Base-by-base conservation (phyloP, 2,888 invertebrate genomes). In the Philereme vetulata region DNA sequence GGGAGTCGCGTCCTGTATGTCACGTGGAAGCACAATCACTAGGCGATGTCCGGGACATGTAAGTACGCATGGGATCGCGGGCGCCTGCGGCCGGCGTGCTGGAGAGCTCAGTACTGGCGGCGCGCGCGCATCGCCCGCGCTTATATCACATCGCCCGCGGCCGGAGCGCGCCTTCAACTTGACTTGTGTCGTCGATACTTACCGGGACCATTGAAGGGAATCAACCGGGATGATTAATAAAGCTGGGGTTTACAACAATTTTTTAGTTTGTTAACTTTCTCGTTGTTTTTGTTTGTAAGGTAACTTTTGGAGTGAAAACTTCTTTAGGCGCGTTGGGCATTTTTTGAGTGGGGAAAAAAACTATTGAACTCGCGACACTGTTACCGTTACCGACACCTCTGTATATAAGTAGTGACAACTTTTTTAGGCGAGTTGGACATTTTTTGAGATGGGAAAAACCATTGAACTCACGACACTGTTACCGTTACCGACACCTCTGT, bases 111-210 rank as follows among this genome's bases (percentile, higher is more conserved):
- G 79, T 88, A 92, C 91, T 92, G 89, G 73, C 86, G 78, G 82
- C 85, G 88, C 88, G 89, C 89, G 89, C 77, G 74, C 70, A 66
- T 73, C 70, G 68, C 79, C 61, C 80, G 71, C 83, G 82, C 89
- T 91, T 92, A 85, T 91, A 92, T 90, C 87, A 91, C 80, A 86
- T 89, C 85, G 84, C 80, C 80, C 78, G 78, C 85, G 84, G 80
- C 80, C 78, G 78, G 76, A 78, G 74, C 79, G 78, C 83, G 81
- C 87, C 89, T 89, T 88, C 82, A 89, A 88, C 89, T 89, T 90
- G 87, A 89, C 88, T 86, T 67, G 67, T 72, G 65, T 71, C 76
- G 73, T 76, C 70, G 67, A 64, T 62, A 5, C 10, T 38, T 11
- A 33, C 21, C 21, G 21, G 11, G 4, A 5, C 7, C 10, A 21